A percentile compares a stretch with the other conserved stretches of the same genome.
phyloP scores from a whole-genome alignment of 2,113 vertebrate genomes.

The Tetrao urogallus region DNA sequence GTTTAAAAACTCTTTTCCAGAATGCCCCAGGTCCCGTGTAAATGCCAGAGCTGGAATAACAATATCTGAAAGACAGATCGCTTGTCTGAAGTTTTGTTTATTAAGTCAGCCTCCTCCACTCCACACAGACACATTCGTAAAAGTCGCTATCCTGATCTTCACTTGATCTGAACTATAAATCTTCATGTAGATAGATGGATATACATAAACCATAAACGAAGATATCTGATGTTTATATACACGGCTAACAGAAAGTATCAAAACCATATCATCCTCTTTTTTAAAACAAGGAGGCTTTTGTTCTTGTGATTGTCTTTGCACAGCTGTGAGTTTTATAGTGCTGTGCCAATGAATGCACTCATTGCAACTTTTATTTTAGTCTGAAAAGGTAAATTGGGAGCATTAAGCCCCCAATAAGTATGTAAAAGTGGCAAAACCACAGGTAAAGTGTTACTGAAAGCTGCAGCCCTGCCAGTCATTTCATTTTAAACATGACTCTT shows the following conservation, averaged over 20 bases:
- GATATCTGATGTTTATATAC: conserved; percentile 32
- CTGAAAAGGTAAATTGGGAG: conserved; percentile 67
- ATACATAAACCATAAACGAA: neutral
- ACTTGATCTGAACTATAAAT: conserved; percentile 14
- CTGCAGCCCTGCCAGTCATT: neutral
- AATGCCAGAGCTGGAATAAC: conserved; percentile 32
- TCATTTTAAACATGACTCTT: conserved; percentile 56
- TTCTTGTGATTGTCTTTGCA: conserved; percentile 63
- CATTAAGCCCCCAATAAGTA: conserved; percentile 33
- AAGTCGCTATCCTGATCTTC: neutral
- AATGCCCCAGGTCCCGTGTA: neutral
- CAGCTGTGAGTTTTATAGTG: conserved; percentile 69
- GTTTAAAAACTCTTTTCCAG: neutral
- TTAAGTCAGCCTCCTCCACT: conserved; percentile 4
- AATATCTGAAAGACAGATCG: conserved; percentile 18
- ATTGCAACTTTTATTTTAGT: conserved; percentile 47
- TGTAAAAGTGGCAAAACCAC: conserved; percentile 58
- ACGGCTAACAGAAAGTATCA: conserved; percentile 52
- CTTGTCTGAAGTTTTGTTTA: neutral
- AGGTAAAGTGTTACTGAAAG: conserved; percentile 45
- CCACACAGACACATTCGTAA: neutral
- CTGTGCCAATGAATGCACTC: conserved; percentile 34
- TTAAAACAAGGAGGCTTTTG: conserved; percentile 56
- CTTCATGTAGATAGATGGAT: neutral
- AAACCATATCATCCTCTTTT: conserved; percentile 55